Conservation (phyloP, 1,140 invertebrate genomes). For the Wiebesia pumilae region DNA sequence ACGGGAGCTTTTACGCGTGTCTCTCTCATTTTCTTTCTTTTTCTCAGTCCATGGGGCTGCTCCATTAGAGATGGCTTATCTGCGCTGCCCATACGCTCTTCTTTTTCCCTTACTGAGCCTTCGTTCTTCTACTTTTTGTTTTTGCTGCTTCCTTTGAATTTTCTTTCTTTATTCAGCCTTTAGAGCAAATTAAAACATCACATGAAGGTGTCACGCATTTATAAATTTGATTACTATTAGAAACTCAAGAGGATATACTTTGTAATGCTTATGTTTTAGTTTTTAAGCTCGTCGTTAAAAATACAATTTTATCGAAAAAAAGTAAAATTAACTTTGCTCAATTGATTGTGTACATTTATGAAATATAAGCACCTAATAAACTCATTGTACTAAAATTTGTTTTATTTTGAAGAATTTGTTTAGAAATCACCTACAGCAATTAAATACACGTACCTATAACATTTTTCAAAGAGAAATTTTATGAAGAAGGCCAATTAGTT, state of each 20-base stretch:
- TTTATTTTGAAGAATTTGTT: too few relatives aligned
- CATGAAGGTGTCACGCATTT: neutral
- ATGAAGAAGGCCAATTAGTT: too few relatives aligned
- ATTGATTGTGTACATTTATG: neutral
- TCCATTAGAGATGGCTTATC: slow-evolving; percentile 54
- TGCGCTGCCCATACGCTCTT: slow-evolving; percentile 39
- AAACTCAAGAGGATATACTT: neutral
- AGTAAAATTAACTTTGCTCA: neutral
- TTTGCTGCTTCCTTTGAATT: neutral
- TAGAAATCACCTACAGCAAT: too few relatives aligned
- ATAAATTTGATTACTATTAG: slow-evolving; percentile 1
- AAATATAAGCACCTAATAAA: too few relatives aligned
- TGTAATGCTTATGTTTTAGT: neutral
- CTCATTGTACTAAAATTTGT: too few relatives aligned
- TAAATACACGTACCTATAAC: too few relatives aligned
- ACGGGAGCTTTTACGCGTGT: slow-evolving; percentile 43
- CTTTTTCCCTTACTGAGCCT: neutral
- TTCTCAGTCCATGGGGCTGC: slow-evolving; percentile 30
- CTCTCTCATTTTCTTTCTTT: slow-evolving; percentile 49
- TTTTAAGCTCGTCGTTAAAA: neutral
- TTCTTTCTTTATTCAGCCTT: neutral
- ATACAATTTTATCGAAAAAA: neutral
- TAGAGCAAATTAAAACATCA: neutral
- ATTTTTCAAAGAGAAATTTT: too few relatives aligned
- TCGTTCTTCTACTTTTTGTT: neutral